phyloP scores from a whole-genome alignment of 1,140 invertebrate species.

The Anoplophora glabripennis region DNA sequence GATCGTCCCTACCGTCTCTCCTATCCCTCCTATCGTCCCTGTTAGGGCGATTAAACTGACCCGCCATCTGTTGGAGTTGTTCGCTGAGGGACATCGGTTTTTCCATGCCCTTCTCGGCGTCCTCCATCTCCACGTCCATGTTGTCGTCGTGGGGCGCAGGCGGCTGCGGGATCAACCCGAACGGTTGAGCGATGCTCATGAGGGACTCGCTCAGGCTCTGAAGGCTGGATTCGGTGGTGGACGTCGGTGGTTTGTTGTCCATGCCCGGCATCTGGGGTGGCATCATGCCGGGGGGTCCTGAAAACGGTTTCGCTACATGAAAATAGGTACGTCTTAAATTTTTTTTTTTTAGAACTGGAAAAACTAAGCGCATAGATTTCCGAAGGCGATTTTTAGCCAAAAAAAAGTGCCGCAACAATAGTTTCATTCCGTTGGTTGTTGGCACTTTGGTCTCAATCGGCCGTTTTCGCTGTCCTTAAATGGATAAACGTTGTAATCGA shows the following conservation, averaged over 20 bases:
- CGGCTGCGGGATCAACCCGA: conserved; percentile 50
- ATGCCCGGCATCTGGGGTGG: conserved; percentile 29
- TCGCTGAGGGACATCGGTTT: conserved; percentile 1
- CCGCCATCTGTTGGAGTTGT: neutral
- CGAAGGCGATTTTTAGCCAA: no score
- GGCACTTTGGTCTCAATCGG: no score
- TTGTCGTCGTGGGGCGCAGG: conserved; percentile 60
- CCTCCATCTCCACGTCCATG: conserved; percentile 64
- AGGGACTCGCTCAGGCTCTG: conserved; percentile 32
- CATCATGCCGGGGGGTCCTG: conserved; percentile 54
- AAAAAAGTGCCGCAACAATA: no score
- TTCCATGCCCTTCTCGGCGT: conserved; percentile 47
- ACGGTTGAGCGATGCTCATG: conserved; percentile 37
- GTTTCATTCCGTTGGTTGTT: no score
- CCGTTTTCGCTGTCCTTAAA: no score
- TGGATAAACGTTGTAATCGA: no score
- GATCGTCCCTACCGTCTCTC: conserved; percentile 44
- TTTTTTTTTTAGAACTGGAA: no score
- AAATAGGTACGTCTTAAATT: no score
- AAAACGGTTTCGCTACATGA: neutral
- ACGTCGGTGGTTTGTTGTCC: conserved; percentile 15
- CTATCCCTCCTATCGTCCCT: conserved; percentile 27
- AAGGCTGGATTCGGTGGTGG: conserved; percentile 24
- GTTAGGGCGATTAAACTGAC: neutral
- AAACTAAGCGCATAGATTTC: no score